Conservation (phyloP, 2,113 vertebrate species). For the Andinoacara biseriatus region DNA sequence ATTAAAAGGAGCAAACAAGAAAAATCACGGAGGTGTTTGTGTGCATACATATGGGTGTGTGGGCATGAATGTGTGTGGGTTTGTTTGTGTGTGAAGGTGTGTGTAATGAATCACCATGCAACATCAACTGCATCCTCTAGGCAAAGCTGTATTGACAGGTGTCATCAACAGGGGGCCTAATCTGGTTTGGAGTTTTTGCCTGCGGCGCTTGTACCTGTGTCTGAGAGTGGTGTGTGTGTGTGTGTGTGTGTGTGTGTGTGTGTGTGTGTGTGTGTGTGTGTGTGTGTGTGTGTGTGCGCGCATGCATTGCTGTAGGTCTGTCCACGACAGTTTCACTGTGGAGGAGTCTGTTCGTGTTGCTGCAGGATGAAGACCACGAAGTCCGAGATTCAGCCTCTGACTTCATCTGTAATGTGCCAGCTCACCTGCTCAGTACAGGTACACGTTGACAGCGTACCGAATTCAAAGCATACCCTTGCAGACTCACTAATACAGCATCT, state of each 20-base stretch:
- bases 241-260: too few species aligned
- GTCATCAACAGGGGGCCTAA: constrained; percentile 60
- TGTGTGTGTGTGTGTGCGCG: too few species aligned
- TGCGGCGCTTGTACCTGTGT: constrained; percentile 35
- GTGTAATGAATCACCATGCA: constrained; percentile 35
- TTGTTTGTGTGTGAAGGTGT: background rate
- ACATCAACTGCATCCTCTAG: constrained; percentile 52
- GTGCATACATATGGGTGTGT: background rate
- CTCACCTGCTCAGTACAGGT: constrained; percentile 81
- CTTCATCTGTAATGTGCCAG: constrained; percentile 80
- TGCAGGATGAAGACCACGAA: constrained; percentile 92
- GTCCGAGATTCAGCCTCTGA: constrained; percentile 87
- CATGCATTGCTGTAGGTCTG: constrained; percentile 76
- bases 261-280: too few species aligned
- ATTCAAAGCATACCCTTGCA: background rate
- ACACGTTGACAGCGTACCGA: constrained; percentile 34
- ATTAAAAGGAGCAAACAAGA: background rate
- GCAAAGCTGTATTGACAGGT: constrained; percentile 61
- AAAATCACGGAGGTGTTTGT: background rate
- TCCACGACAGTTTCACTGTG: constrained; percentile 85
- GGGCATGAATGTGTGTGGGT: background rate
- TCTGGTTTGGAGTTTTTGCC: constrained; percentile 52
- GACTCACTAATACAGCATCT: background rate
- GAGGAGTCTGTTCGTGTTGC: constrained; percentile 86
- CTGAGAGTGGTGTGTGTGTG: too few species aligned